Evolutionary conservation across 2,888 invertebrate species (phyloP).

Genomic region (Gymnocheta viridis): DNA sequence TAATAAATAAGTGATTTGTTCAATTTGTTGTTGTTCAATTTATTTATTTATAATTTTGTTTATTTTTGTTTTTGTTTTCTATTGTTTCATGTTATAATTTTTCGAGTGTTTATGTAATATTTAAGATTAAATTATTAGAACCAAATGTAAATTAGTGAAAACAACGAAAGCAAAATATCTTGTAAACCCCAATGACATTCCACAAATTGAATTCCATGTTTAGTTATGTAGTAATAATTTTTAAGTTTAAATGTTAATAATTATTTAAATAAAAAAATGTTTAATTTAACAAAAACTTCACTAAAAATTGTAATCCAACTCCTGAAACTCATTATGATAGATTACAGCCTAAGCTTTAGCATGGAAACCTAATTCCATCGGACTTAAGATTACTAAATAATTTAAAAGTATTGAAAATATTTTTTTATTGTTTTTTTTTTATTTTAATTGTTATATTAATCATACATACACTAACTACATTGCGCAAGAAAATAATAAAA

Average conservation of each 20-base stretch:
- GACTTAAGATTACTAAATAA: too few species aligned
- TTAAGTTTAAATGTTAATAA: conserved; percentile 56
- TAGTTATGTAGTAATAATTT: conserved; percentile 28
- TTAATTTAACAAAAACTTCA: neutral
- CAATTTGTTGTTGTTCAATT: neutral
- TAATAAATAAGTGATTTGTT: conserved; percentile 49
- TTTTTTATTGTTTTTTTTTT: conserved; percentile 6
- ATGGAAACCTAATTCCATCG: too few species aligned
- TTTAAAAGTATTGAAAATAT: neutral
- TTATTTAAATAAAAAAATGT: conserved; percentile 29
- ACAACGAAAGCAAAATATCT: neutral
- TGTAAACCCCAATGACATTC: conserved; percentile 35
- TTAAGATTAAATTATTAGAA: conserved; percentile 35
- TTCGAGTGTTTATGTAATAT: conserved; percentile 16
- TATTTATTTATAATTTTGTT: neutral
- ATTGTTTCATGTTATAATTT: neutral
- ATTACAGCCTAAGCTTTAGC: too few species aligned
- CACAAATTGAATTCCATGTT: conserved; percentile 23
- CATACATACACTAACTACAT: neutral
- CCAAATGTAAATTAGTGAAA: conserved; percentile 23
- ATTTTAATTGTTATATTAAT: neutral
- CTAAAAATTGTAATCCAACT: neutral
- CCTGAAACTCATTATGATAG: too few species aligned
- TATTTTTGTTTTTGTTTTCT: neutral
- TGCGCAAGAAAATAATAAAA: conserved; percentile 10